phyloP scores from a whole-genome alignment of 2,797 vertebrate species.

The Hydrophis major region DNA sequence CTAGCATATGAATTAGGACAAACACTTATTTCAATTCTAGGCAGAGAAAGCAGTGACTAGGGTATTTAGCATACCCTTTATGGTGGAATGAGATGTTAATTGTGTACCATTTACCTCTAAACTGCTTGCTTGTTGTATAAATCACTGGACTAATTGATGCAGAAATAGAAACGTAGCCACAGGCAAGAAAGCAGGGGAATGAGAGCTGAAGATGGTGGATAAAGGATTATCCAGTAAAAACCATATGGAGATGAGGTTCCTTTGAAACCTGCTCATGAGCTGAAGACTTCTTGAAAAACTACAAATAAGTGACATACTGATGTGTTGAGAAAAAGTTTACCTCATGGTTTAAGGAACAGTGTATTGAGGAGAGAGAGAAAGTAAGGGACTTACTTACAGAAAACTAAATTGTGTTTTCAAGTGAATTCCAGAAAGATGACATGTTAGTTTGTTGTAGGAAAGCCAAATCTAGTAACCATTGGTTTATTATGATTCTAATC shows the following conservation, averaged over 20 bases:
- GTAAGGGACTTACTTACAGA: constrained; percentile 9
- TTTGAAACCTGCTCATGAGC: constrained; percentile 85
- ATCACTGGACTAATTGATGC: constrained; percentile 99
- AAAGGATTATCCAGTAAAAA: constrained; percentile 88
- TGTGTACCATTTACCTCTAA: constrained; percentile 99
- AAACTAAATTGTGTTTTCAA: constrained; percentile 36
- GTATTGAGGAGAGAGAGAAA: constrained; percentile 8
- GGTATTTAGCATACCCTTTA: constrained; percentile 95
- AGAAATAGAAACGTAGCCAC: constrained; percentile 97
- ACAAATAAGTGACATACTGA: constrained; percentile 57
- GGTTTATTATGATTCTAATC: constrained; percentile 15
- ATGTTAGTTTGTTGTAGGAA: constrained; percentile 11
- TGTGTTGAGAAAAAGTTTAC: constrained; percentile 38
- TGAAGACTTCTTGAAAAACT: constrained; percentile 59
- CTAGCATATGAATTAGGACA: constrained; percentile 89
- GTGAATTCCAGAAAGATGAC: constrained; percentile 20
- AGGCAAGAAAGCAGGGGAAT: constrained; percentile 86
- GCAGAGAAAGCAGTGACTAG: constrained; percentile 85
- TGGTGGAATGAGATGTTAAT: constrained; percentile 98
- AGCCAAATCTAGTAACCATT: constrained; percentile 5
- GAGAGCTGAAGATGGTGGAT: constrained; percentile 83
- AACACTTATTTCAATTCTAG: constrained; percentile 90
- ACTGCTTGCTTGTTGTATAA: constrained; percentile 99
- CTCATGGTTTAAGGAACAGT: constrained; percentile 40
- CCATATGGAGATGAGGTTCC: constrained; percentile 89